Percentiles rank a stretch among this genome's conserved stretches.
phyloP scores from a whole-genome alignment of 2,888 invertebrate species.

The Disparrhopalites patrizii region DNA sequence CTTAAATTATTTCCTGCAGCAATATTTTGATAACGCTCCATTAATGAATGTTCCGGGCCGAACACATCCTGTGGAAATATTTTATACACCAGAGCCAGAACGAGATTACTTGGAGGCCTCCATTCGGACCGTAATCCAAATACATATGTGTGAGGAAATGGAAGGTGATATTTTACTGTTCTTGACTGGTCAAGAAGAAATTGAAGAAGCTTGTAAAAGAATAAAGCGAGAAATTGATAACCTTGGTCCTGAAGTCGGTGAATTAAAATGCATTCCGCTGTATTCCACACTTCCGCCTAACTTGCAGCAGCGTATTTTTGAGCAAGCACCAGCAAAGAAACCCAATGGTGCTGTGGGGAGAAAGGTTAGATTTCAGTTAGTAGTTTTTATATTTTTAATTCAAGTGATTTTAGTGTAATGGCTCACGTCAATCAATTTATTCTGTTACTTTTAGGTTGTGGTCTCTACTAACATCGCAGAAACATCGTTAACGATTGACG shows the following conservation, averaged over 20 bases:
- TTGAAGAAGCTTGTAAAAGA: conserved; percentile 97
- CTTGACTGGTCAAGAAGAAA: conserved; percentile 81
- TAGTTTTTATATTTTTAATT: too few species aligned
- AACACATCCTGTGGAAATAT: conserved; percentile 94
- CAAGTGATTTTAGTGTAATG: too few species aligned
- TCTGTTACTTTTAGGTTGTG: conserved; percentile 59
- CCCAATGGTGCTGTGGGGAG: conserved; percentile 83
- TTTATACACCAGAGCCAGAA: conserved; percentile 98
- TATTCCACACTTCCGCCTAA: conserved; percentile 98
- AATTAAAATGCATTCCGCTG: conserved; percentile 94
- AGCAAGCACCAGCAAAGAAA: conserved; percentile 81
- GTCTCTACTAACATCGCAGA: conserved; percentile 99
- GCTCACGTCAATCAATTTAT: not conserved
- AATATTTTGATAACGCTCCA: conserved; percentile 97
- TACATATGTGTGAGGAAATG: conserved; percentile 92
- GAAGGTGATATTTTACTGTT: conserved; percentile 90
- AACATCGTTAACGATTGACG: conserved; percentile 97
- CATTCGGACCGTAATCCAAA: conserved; percentile 93
- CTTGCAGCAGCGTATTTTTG: conserved; percentile 94
- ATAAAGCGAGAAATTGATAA: conserved; percentile 95
- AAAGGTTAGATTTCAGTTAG: conserved; percentile 62
- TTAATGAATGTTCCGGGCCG: conserved; percentile 97
- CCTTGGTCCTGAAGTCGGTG: conserved; percentile 93
- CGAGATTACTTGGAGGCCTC: conserved; percentile 97
- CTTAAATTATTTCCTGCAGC: conserved; percentile 55